phyloP scores from a whole-genome alignment of 1,140 invertebrate genomes.

The honey bee (Apis mellifera) region Amel_HAv3.1 CM009936.2:6479001-6479500 shows the following conservation, averaged over 20 bases:
- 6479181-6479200: conserved; percentile 58
- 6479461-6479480: neutral
- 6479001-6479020: conserved; percentile 44
- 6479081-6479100: conserved; percentile 59
- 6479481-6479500: neutral
- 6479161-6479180: conserved; percentile 55
- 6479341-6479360: conserved; percentile 15
- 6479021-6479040: neutral
- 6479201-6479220: conserved; percentile 30
- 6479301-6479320: neutral
- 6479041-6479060: conserved; percentile 58
- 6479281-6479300: neutral
- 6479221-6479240: conserved; percentile 9
- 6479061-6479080: conserved; percentile 61
- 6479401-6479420: conserved; percentile 19
- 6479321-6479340: conserved; percentile 3
- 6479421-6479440: conserved; percentile 29
- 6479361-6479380: conserved; percentile 19
- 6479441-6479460: conserved; percentile 9
- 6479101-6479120: conserved; percentile 63
- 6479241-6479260: neutral
- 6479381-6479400: conserved; percentile 1
- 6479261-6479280: neutral
- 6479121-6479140: conserved; percentile 69
- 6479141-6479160: conserved; percentile 54